Evolutionary conservation across 2,797 vertebrate genomes (phyloP).

Genomic region (Rachycentron canadum): DNA sequence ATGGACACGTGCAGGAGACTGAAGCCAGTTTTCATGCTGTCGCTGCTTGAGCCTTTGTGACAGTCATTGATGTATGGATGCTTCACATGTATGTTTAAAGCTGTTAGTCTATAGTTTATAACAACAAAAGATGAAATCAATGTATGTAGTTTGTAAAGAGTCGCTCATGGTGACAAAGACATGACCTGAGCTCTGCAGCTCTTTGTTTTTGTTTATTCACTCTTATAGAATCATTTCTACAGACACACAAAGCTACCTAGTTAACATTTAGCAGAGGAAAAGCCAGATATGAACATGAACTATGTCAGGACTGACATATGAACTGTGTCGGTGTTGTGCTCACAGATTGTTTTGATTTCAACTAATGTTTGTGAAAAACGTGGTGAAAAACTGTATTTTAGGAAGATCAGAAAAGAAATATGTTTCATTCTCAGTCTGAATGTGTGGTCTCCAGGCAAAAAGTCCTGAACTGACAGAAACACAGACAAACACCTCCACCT

Average conservation of each 20-base stretch:
- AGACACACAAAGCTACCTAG: too few relatives aligned
- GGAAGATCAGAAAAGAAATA: background rate
- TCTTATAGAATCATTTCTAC: too few relatives aligned
- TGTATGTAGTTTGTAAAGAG: background rate
- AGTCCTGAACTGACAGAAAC: conserved; percentile 37
- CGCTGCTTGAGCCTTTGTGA: too few relatives aligned
- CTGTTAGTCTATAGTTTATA: background rate
- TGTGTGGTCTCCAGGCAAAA: conserved; percentile 10
- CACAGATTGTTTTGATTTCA: too few relatives aligned
- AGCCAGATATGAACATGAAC: too few relatives aligned
- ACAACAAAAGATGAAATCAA: background rate
- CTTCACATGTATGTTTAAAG: background rate
- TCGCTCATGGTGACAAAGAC: too few relatives aligned
- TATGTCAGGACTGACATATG: too few relatives aligned
- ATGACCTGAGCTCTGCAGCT: too few relatives aligned
- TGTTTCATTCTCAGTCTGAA: background rate
- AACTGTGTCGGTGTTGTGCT: background rate
- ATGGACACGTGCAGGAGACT: background rate
- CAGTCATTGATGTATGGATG: too few relatives aligned
- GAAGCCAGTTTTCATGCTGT: too few relatives aligned
- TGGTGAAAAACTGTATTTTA: conserved; percentile 3
- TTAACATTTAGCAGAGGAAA: too few relatives aligned
- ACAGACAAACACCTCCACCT: conserved; percentile 45
- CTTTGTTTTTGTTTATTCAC: too few relatives aligned
- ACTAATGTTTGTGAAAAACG: background rate